Percentiles rank a stretch among this genome's conserved stretches.
Conservation (phyloP, 2,888 invertebrate species). For the Campoplex capitator region DNA sequence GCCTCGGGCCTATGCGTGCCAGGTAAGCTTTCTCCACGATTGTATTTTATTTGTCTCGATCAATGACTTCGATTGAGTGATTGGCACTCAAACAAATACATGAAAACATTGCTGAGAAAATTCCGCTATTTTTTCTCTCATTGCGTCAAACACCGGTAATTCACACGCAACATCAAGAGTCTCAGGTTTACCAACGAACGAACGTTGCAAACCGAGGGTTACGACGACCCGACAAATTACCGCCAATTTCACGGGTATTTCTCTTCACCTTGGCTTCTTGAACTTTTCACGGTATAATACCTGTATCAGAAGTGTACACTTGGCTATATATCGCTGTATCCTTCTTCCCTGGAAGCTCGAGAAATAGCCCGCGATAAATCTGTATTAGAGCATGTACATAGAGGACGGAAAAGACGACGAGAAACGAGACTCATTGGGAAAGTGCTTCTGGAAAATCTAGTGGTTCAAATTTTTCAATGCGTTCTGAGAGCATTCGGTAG, state of each 20-base stretch:
- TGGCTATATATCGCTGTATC: conserved; percentile 38
- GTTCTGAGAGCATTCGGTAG: background rate
- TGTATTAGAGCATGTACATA: conserved; percentile 77
- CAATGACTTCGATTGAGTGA: background rate
- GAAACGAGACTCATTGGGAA: conserved; percentile 56
- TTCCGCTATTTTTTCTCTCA: background rate
- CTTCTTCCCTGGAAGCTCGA: conserved; percentile 70
- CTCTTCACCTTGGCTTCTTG: conserved; percentile 58
- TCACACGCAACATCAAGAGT: conserved; percentile 52
- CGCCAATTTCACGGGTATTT: conserved; percentile 82
- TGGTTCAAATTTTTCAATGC: conserved; percentile 52
- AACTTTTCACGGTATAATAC: conserved; percentile 50
- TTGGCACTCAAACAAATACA: background rate
- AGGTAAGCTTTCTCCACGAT: conserved; percentile 74
- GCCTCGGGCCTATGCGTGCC: conserved; percentile 82
- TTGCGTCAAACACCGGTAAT: conserved; percentile 43
- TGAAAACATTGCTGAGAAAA: background rate
- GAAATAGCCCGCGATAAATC: conserved; percentile 81
- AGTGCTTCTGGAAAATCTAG: conserved; percentile 67
- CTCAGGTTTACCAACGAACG: conserved; percentile 68
- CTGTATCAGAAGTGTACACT: conserved; percentile 77
- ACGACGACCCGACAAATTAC: conserved; percentile 79
- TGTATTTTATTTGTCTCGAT: background rate
- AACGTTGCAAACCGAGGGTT: conserved; percentile 13
- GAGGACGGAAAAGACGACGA: conserved; percentile 50